Evolutionary conservation across 2,888 invertebrate species (phyloP).

Genomic region (Dione juno): DNA sequence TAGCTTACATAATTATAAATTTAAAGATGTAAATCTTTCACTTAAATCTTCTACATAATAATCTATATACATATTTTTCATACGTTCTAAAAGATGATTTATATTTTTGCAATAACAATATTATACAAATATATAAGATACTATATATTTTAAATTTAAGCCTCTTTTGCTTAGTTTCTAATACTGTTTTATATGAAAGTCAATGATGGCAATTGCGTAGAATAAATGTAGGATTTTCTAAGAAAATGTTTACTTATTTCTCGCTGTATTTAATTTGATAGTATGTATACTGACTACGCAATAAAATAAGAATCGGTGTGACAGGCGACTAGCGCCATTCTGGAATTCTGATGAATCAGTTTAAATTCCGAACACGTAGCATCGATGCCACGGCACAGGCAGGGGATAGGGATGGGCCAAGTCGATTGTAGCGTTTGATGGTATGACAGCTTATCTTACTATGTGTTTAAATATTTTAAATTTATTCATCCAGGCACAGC

Average conservation of each 20-base stretch:
- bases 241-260: slow-evolving; percentile 48
- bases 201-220: slow-evolving; percentile 21
- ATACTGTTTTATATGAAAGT: background rate
- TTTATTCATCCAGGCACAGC: background rate
- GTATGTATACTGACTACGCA: slow-evolving; percentile 43
- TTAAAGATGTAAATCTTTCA: too few species aligned
- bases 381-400: slow-evolving; percentile 42
- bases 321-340: slow-evolving; percentile 66
- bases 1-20: too few species aligned
- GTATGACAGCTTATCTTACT: background rate
- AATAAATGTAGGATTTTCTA: slow-evolving; percentile 43
- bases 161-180: background rate
- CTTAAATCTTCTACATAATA: too few species aligned
- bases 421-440: slow-evolving; percentile 3
- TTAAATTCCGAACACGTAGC: slow-evolving; percentile 71
- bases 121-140: background rate
- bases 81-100: background rate
- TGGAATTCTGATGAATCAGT: slow-evolving; percentile 73
- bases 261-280: slow-evolving; percentile 42
- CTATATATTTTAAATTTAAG: background rate
- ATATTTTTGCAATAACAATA: background rate
- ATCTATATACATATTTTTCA: background rate
- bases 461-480: slow-evolving; percentile 2
- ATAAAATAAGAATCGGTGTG: slow-evolving; percentile 51
- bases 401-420: slow-evolving; percentile 29